These are phyloP conservation scores for Glossosoma conforme DNA, from an alignment of 1,140 invertebrate species.

Conservation along the genomic window DNA sequence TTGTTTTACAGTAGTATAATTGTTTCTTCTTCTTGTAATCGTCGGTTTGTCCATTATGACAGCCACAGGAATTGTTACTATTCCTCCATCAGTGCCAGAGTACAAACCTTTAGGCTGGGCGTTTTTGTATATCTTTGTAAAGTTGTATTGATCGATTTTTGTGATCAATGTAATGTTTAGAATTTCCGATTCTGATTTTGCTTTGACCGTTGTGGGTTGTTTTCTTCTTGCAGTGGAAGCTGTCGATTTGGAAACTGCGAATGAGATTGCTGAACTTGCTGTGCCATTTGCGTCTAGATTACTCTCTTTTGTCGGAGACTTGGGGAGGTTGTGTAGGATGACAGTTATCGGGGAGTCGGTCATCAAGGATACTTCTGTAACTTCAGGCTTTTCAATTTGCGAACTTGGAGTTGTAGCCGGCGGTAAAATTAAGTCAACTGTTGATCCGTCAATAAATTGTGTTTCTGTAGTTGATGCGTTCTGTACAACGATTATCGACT, in stretches of 20 bases:
- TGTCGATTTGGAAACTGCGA: conserved; percentile 22
- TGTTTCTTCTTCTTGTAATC: conserved; percentile 2
- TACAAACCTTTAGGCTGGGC: conserved; percentile 7
- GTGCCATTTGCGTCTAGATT: conserved; percentile 18
- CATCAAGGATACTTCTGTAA: conserved; percentile 1
- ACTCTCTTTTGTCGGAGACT: conserved; percentile 8
- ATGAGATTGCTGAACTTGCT: conserved; percentile 19
- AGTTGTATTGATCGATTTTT: conserved; percentile 10
- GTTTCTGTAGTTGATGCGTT: too few species aligned
- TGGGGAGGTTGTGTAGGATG: conserved; percentile 10
- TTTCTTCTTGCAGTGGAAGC: conserved; percentile 23
- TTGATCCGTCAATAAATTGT: background rate
- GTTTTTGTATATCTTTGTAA: conserved; percentile 12
- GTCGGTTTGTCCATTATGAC: conserved; percentile 15
- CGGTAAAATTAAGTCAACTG: too few species aligned
- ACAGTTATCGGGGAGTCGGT: conserved; percentile 21
- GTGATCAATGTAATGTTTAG: conserved; percentile 21
- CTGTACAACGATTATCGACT: too few species aligned
- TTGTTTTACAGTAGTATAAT: background rate
- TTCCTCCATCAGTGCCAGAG: conserved; percentile 10
- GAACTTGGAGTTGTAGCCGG: background rate
- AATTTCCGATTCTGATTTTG: conserved; percentile 24
- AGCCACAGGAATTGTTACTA: conserved; percentile 20
- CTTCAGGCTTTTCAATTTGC: conserved; percentile 27
- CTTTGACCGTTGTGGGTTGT: conserved; percentile 8